phyloP scores from a whole-genome alignment of 2,797 vertebrate species.

The Accipiter minullus region DNA sequence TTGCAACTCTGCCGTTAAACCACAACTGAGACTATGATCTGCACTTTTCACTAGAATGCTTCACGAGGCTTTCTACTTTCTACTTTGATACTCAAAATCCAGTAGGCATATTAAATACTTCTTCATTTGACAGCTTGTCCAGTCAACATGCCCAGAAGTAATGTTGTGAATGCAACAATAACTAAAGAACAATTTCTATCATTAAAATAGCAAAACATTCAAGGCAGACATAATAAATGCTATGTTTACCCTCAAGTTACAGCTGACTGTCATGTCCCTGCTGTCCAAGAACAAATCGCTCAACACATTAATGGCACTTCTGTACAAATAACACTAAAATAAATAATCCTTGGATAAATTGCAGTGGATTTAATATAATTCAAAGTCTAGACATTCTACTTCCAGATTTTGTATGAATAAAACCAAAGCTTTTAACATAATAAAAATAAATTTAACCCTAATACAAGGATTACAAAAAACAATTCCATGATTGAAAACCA shows the following conservation, averaged over 20 bases:
- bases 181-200: not conserved
- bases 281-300: not conserved
- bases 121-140: not conserved
- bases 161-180: not conserved
- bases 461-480: conserved; percentile 60
- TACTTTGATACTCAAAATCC: not conserved
- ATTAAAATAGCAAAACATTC: not conserved
- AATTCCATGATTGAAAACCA: conserved; percentile 40
- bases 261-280: not conserved
- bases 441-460: conserved; percentile 55
- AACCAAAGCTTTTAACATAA: conserved; percentile 47
- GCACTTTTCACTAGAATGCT: not conserved
- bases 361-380: conserved; percentile 54
- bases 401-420: conserved; percentile 19
- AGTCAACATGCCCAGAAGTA: not conserved
- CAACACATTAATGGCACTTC: not conserved
- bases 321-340: conserved; percentile 1
- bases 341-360: conserved; percentile 48
- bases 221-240: not conserved
- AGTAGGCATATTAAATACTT: not conserved
- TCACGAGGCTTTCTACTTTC: not conserved
- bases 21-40: not conserved
- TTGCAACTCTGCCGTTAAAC: not conserved
- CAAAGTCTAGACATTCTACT: conserved; percentile 57
- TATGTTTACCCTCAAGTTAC: not conserved